phyloP scores from a whole-genome alignment of 2,797 vertebrate genomes.

The Glyptemys insculpta region DNA sequence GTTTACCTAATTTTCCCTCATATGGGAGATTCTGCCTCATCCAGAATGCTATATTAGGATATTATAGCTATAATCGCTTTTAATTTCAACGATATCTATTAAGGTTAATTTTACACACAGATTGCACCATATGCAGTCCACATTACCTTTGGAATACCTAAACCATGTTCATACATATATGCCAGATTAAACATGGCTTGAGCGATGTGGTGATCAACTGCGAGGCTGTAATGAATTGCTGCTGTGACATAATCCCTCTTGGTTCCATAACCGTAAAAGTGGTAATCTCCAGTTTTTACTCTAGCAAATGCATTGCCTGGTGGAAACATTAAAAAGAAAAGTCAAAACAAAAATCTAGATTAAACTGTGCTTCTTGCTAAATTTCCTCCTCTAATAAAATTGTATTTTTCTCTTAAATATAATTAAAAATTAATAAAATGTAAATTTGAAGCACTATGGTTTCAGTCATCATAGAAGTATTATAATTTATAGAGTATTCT shows the following conservation, averaged over 20 bases:
- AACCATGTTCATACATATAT: conserved; percentile 78
- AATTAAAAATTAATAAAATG: not conserved
- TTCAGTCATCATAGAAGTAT: not conserved
- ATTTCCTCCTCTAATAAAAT: not conserved
- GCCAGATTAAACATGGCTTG: conserved; percentile 80
- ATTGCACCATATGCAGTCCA: not conserved
- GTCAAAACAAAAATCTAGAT: not conserved
- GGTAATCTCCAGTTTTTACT: conserved; percentile 78
- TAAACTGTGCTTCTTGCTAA: not conserved
- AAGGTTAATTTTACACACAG: not conserved
- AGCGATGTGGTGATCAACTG: conserved; percentile 66
- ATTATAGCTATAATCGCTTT: not conserved
- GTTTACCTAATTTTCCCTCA: not conserved
- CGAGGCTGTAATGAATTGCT: conserved; percentile 72
- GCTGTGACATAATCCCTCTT: conserved; percentile 71
- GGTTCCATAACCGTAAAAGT: conserved; percentile 78
- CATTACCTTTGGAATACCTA: conserved; percentile 76
- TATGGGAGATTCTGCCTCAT: not conserved
- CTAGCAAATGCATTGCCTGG: conserved; percentile 75
- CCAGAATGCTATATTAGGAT: not conserved
- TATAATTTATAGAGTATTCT: not conserved
- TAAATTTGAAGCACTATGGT: not conserved
- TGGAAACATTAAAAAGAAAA: conserved; percentile 43
- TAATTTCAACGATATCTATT: not conserved
- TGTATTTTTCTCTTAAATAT: not conserved